Percentiles rank a stretch among this genome's conserved stretches.
Conservation (phyloP, 2,888 invertebrate genomes). For the Dolomedes plantarius region DNA sequence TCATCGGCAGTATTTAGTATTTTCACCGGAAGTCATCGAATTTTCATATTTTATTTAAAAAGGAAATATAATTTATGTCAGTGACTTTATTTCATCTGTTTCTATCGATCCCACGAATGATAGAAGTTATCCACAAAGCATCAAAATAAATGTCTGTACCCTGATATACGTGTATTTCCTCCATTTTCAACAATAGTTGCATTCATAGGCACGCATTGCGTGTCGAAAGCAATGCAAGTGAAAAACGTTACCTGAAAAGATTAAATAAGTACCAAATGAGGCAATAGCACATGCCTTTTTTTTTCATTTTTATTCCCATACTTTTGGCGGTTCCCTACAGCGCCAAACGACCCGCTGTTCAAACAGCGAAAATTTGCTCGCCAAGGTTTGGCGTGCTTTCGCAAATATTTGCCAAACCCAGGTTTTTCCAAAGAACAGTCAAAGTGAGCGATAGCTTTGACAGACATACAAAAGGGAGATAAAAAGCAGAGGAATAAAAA, state of each 20-base stretch:
- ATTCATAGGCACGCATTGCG: not conserved
- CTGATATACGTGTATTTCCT: no score
- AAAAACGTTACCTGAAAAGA: not conserved
- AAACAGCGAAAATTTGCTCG: constrained; percentile 44
- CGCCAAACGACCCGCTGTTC: constrained; percentile 43
- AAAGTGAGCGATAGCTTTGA: constrained; percentile 51
- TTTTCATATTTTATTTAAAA: no score
- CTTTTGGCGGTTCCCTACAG: not conserved
- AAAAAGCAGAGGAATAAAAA: constrained; percentile 31
- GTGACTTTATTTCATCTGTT: no score
- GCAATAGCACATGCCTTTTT: no score
- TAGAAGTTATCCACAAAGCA: no score
- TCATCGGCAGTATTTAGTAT: no score
- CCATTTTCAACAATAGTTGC: not conserved
- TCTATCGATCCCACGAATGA: no score
- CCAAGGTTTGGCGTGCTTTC: constrained; percentile 38
- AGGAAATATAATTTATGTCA: no score
- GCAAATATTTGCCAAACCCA: constrained; percentile 53
- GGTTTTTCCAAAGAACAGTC: constrained; percentile 23
- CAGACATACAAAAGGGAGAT: constrained; percentile 16
- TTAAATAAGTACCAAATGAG: not conserved
- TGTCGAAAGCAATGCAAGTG: not conserved
- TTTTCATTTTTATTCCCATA: no score
- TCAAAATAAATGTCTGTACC: no score
- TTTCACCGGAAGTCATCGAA: no score